Evolutionary conservation across 2,113 vertebrate genomes (phyloP), one percentile per base, ranked within the genome.

Genomic region (Alectura lathami): DNA sequence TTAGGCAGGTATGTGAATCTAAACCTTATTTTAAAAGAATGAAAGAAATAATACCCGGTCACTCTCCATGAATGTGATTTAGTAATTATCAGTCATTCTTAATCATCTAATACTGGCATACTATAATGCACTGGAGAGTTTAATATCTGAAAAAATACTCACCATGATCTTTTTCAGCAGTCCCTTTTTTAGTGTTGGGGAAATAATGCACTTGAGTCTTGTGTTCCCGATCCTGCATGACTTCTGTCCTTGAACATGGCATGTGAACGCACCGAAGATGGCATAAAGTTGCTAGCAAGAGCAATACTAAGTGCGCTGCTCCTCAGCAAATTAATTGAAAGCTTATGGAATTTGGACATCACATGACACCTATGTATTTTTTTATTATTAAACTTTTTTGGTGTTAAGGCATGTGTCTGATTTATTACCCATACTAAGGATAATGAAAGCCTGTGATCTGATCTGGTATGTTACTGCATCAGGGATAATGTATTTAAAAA

Each of bases 31-130:
- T 83, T 88, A 51, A 74, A 51, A 91, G 13, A 4, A 59, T 92
- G 73, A 68, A 72, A 83, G 83, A 83, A 88, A 59, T 87, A 86
- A 86, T 80, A 84, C 20, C 70, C 1, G 0, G 42, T 89, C 57
- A 29, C 43, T 92, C 73, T 91, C 77, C 0, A 0, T 88, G 86
- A 77, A 54, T 93, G 80, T 86, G 73, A 90, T 94, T 88, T 93
- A 96, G 84, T 95, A 94, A 95, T 95, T 90, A 91, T 93, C 86
- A 86, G 59, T 96, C 91, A 80, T 92, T 91, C 64, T 94, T 94
- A 95, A 92, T 86, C 92, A 91, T 77, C 68, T 86, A 76, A 90
- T 94, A 68, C 73, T 92, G 80, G 68, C 88, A 68, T 83, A 64
- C 69, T 92, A 92, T 96, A 94, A 68, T 69, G 92, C 69, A 60